Base-by-base conservation (phyloP, 2,888 invertebrate genomes). In the Autographa pulchrina region DNA sequence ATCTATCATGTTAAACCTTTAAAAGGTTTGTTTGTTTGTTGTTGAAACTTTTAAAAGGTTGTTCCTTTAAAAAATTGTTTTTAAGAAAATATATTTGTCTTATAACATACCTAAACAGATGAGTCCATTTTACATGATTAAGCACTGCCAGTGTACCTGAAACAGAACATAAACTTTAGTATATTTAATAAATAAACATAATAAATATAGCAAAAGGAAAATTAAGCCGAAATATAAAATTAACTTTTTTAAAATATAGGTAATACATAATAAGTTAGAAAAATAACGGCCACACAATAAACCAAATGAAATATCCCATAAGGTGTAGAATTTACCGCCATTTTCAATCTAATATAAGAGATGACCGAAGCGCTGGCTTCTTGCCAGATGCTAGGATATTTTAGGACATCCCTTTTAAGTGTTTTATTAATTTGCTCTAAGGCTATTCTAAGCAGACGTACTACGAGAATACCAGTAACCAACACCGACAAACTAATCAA, bases 391-490 rank as follows among this genome's bases (percentile, higher is more conserved):
- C 85, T 73, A 77, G 91, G 88, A 85, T 95, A 96, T 95, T 96
- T 95, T 90, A 90, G 92, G 92, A 91, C 85, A 91, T 91, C 92
- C 82, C 94, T 95, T 95, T 94, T 91, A 93, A 89, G 90, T 88
- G 92, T 95, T 94, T 95, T 95, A 95, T 95, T 95, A 93, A 94
- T 93, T 92, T 92, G 90, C 90, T 89, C 89, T 91, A 84, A 91
- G 92, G 93, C 90, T 94, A 93, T 92, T 92, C 90, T 88, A 86
- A 83, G 83, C 85, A 72, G 77, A 73, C 78, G 85, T 86, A 82
- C 82, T 85, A 86, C 82, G 78, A 82, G 84, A 86, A 86, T 72
- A 41, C 69, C 73, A 32, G 56, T 68, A 81, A 67, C 70, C 77
- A 74, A 81, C 41, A 70, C 66, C 0, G 58, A 38, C 38, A 62